Conservation (phyloP, 2,888 invertebrate species). For the Eupithecia dodoneata region DNA sequence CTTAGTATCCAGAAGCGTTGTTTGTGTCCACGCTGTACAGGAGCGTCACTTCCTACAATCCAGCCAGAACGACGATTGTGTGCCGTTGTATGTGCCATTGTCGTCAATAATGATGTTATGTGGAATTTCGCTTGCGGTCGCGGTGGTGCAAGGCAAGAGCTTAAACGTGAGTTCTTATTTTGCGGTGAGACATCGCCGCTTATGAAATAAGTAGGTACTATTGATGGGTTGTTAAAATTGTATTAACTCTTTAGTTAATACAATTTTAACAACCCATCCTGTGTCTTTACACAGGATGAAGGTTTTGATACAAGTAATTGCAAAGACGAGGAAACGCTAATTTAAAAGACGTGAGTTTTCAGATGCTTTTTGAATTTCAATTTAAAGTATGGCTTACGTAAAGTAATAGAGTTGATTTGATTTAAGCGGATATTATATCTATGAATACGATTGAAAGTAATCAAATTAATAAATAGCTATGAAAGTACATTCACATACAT, state of each 20-base stretch:
- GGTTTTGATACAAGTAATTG: neutral
- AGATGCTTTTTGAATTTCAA: neutral
- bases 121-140: constrained; percentile 60
- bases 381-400: neutral
- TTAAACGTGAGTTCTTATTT: neutral
- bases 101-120: constrained; percentile 56
- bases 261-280: too few relatives aligned
- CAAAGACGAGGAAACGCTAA: neutral
- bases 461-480: neutral
- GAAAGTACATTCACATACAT: neutral
- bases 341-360: neutral
- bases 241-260: too few relatives aligned
- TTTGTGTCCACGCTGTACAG: neutral
- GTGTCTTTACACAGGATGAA: too few relatives aligned
- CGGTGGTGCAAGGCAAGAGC: constrained; percentile 20
- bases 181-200: neutral
- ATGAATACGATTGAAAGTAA: neutral
- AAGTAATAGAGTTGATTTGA: neutral
- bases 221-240: neutral
- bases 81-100: constrained; percentile 40
- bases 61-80: constrained; percentile 14
- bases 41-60: constrained; percentile 28
- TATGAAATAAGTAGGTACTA: neutral
- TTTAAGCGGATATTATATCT: neutral
- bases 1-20: neutral